Percentiles rank a stretch among this genome's conserved stretches.
Evolutionary conservation across 2,113 vertebrate genomes (phyloP).

Genomic region (Rallus limicola): DNA sequence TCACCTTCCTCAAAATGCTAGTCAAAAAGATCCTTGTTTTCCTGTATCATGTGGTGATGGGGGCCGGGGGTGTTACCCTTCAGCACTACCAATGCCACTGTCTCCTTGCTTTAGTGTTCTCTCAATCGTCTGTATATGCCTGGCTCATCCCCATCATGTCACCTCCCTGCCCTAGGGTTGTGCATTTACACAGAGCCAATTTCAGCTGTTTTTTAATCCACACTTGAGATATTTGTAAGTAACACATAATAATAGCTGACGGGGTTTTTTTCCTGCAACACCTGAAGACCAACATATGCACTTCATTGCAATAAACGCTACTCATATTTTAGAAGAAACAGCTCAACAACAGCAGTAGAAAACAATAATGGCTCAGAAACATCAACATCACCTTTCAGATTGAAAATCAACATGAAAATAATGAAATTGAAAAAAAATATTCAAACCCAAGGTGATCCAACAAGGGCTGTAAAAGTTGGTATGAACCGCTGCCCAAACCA

Average conservation of each 20-base stretch:
- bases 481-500: background rate
- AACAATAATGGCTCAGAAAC: background rate
- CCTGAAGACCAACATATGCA: background rate
- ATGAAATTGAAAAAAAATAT: background rate
- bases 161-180: background rate
- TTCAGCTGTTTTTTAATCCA: background rate
- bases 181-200: background rate
- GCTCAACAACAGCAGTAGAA: background rate
- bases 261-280: background rate
- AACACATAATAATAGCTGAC: background rate
- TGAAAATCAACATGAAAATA: background rate
- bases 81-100: fast-evolving
- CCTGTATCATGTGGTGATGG: fast-evolving
- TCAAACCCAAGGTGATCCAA: background rate
- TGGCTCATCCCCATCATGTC: background rate
- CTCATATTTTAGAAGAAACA: background rate
- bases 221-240: background rate
- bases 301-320: background rate
- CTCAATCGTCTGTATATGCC: fast-evolving
- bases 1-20: background rate
- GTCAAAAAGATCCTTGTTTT: background rate
- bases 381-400: background rate
- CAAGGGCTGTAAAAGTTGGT: background rate
- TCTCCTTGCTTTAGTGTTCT: background rate
- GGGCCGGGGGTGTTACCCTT: fast-evolving